Conservation (phyloP, 53 echinoderm and acorn worm genomes). For the Mesocentrotus franciscanus region DNA sequence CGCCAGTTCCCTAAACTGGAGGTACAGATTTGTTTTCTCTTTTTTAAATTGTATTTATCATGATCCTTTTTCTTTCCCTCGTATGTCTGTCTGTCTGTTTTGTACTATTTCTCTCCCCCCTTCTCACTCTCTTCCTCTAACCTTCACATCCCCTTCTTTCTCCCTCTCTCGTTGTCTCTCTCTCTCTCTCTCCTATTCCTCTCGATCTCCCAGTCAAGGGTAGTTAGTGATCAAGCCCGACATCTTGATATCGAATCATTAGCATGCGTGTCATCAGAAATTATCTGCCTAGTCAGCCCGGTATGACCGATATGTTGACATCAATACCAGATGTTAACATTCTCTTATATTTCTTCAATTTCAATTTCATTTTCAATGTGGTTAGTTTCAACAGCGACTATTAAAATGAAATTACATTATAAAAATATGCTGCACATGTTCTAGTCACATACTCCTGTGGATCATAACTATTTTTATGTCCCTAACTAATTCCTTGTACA, state of each 20-base stretch:
- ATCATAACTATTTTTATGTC: not conserved
- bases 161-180: no score
- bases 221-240: not conserved
- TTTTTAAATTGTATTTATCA: no score
- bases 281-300: conserved; percentile 4
- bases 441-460: not conserved
- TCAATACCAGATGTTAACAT: conserved; percentile 19
- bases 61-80: not conserved
- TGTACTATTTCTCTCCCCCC: not conserved
- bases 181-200: not conserved
- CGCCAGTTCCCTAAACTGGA: no score
- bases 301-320: conserved; percentile 18
- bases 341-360: not conserved
- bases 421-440: not conserved
- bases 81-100: not conserved
- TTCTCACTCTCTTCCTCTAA: not conserved
- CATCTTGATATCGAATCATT: conserved; percentile 39
- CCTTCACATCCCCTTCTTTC: not conserved
- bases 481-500: not conserved
- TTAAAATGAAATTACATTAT: not conserved
- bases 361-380: not conserved
- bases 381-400: not conserved
- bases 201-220: not conserved
- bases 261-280: conserved; percentile 7
- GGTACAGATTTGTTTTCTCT: no score